Conservation (phyloP, 1,140 invertebrate genomes). For the Drosophila nannoptera region DNA sequence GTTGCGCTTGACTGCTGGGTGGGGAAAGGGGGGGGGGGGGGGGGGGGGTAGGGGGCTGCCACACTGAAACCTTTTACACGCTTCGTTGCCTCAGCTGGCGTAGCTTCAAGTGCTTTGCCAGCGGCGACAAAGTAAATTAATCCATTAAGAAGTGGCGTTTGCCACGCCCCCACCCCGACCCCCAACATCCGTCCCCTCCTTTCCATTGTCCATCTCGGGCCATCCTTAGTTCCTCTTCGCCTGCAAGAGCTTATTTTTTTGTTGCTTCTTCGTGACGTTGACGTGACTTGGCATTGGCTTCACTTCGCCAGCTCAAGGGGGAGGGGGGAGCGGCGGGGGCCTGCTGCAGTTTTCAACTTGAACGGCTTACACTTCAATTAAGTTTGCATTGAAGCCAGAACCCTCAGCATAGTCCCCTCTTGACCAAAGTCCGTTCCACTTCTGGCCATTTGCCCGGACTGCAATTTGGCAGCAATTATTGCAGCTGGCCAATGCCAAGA, state of each 20-base stretch:
- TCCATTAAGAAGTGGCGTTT: conserved; percentile 52
- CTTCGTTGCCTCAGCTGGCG: conserved; percentile 42
- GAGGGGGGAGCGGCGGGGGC: not conserved
- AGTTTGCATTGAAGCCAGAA: conserved; percentile 35
- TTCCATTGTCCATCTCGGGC: not conserved
- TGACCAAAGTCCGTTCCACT: conserved; percentile 24
- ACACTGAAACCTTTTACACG: conserved; percentile 70
- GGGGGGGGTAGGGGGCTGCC: conserved; percentile 7
- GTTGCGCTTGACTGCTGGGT: conserved; percentile 10
- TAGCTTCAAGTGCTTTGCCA: conserved; percentile 59
- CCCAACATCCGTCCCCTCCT: too few species aligned
- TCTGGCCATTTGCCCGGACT: conserved; percentile 52
- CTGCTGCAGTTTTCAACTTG: conserved; percentile 57
- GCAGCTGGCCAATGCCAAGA: conserved; percentile 66
- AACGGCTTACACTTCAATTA: conserved; percentile 75
- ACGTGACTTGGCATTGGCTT: conserved; percentile 62
- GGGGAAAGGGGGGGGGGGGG: too few species aligned
- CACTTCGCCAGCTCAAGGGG: not conserved
- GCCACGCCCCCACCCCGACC: not conserved
- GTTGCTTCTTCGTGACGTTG: conserved; percentile 41
- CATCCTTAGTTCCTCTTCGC: not conserved
- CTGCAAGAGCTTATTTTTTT: conserved; percentile 39
- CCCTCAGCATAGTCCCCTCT: not conserved
- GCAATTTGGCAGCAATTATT: conserved; percentile 77
- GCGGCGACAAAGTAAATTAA: conserved; percentile 76